Conservation (phyloP, 2,113 vertebrate genomes). For the Equus przewalskii region DNA sequence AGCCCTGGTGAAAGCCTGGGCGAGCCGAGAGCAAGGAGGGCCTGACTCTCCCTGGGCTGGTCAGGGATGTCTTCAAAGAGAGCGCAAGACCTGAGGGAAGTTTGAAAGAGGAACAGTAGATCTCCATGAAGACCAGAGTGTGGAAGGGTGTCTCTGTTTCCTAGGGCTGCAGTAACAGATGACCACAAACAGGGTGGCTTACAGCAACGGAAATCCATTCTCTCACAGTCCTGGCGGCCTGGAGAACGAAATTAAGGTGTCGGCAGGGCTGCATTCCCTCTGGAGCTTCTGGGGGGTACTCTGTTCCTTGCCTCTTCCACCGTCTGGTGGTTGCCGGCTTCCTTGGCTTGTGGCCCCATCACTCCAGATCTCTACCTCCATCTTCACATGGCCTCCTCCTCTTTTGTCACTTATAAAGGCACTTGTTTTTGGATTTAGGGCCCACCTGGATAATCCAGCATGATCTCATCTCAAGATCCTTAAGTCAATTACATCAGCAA, state of each 20-base stretch:
- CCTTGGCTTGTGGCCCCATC: not conserved
- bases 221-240: not conserved
- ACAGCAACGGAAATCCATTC: not conserved
- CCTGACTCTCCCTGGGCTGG: not conserved
- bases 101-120: not conserved
- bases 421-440: not conserved
- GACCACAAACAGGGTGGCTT: not conserved
- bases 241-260: not conserved
- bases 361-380: not conserved
- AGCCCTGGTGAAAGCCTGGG: fast-evolving
- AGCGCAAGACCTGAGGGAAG: no score
- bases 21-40: not conserved
- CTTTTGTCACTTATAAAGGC: not conserved
- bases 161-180: not conserved
- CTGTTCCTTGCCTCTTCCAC: not conserved
- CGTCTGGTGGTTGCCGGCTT: not conserved
- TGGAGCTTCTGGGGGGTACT: not conserved
- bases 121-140: fast-evolving
- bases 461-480: not conserved
- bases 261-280: fast-evolving
- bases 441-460: not conserved
- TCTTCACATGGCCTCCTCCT: not conserved
- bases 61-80: not conserved
- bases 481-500: not conserved
- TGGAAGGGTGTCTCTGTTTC: no score